Conservation (phyloP, 2,888 invertebrate species). For the Rhopalosiphum nymphaeae region DNA sequence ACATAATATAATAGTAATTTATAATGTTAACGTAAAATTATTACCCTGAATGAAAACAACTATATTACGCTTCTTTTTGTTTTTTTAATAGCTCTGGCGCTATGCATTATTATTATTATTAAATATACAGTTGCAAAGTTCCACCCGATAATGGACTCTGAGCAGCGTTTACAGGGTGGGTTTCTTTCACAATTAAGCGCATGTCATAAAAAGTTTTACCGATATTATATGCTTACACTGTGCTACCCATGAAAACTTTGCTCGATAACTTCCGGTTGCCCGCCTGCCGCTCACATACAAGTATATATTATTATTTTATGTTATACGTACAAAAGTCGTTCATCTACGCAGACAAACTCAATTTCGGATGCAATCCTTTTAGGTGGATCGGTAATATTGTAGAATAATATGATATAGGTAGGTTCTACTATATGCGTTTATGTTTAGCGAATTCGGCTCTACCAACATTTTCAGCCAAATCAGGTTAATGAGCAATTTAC, state of each 20-base stretch:
- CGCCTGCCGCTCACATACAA: background rate
- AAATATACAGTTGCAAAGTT: slow-evolving; percentile 29
- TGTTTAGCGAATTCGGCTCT: background rate
- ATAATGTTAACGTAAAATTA: slow-evolving; percentile 23
- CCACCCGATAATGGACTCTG: slow-evolving; percentile 15
- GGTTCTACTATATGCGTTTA: background rate
- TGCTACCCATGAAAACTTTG: background rate
- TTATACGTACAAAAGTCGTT: background rate
- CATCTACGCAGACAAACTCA: background rate
- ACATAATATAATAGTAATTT: background rate
- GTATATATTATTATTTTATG: slow-evolving; percentile 9
- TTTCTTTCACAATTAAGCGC: slow-evolving; percentile 33
- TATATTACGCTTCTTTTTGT: background rate
- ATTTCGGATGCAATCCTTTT: slow-evolving; percentile 9
- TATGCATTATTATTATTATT: background rate
- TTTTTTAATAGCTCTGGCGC: background rate
- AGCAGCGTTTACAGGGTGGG: background rate
- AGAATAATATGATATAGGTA: background rate
- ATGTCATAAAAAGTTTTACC: slow-evolving; percentile 45
- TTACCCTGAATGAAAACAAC: background rate
- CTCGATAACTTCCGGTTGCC: background rate
- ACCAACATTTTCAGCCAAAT: background rate
- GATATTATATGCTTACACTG: slow-evolving; percentile 13
- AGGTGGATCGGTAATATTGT: background rate
- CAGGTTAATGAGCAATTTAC: background rate